A percentile compares a stretch with the other conserved stretches of the same genome.
Evolutionary conservation across 2,797 vertebrate genomes (phyloP).

Genomic region (Macropodus opercularis): DNA sequence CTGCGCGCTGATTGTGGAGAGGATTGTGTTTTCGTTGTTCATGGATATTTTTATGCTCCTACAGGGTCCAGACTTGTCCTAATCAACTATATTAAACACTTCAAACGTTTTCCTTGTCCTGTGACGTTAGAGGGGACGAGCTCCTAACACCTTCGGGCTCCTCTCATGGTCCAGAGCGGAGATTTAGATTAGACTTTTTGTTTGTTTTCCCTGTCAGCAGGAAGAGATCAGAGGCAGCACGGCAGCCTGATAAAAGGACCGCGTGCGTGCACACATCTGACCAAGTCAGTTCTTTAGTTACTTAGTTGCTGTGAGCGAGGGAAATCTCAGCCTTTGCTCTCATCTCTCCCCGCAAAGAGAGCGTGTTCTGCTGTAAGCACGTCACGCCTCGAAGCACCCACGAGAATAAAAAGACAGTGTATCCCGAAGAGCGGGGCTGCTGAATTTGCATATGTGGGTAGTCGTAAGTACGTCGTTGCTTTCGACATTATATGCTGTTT

Average conservation of each 20-base stretch:
- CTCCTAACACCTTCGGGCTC: slow-evolving; percentile 39
- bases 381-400: slow-evolving; percentile 42
- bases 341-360: slow-evolving; percentile 47
- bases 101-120: slow-evolving; percentile 38
- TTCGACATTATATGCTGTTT: slow-evolving; percentile 34
- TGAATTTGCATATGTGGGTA: slow-evolving; percentile 18
- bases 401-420: slow-evolving; percentile 14
- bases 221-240: slow-evolving; percentile 62
- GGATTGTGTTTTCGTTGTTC: slow-evolving; percentile 36
- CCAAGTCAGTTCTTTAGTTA: slow-evolving; percentile 63
- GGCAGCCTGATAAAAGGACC: slow-evolving; percentile 57
- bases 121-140: slow-evolving; percentile 35
- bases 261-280: slow-evolving; percentile 48
- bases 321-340: slow-evolving; percentile 35
- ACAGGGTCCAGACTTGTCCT: slow-evolving; percentile 5
- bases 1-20: slow-evolving; percentile 43
- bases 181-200: slow-evolving; percentile 54
- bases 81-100: slow-evolving; percentile 45
- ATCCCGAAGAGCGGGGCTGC: slow-evolving; percentile 35
- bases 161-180: slow-evolving; percentile 54
- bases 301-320: slow-evolving; percentile 48
- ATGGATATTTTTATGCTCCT: slow-evolving; percentile 26
- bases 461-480: slow-evolving; percentile 31
- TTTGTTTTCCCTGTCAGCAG: slow-evolving; percentile 44
- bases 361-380: slow-evolving; percentile 39